Evolutionary conservation across 2,113 vertebrate species (phyloP), one percentile per base, ranked within the genome.

Genomic region (Passer montanus): DNA sequence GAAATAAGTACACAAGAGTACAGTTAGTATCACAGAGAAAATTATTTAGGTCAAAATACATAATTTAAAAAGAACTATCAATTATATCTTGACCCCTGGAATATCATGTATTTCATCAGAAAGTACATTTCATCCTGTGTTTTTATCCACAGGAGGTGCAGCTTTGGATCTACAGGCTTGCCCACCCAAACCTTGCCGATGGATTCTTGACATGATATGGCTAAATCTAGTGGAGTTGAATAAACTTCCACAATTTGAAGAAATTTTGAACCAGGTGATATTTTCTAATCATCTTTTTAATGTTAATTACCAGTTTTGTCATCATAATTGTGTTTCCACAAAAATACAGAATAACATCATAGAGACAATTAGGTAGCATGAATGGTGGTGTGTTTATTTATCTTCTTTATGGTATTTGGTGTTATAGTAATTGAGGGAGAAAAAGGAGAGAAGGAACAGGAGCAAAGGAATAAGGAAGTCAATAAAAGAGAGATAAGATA

Each of bases 131-230:
- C 49, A 53, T 53, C 39, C 60, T 30, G 31, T 66, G 21, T 33
- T 27, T 60, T 41, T 76, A 67, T 90, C 44, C 73, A 35, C 70
- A 98, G 98, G 98, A 23, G 98, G 98, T 64, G 98, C 98, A 33
- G 98, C 98, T 16, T n/a, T 98, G 81, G 98, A 98, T 84, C 96
- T 98, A 82, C 98, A 98, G 92, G 95, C 98, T 88, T 98, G 98
- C 77, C 98, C 98, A 66, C 95, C 97, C 37, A 98, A 98, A 76
- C 98, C 97, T 0, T 97, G 96, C 47, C 92, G 93, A 37, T 98
- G 98, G 98, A 98, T 98, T 91, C 98, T 98, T 33, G 98, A 98
- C 46, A 96, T 97, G 96, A 95, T 94, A 14, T 98, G 98, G 98
- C 92, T 98, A 76, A 98, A 98, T 82, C 90, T 98, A 8, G 98